Evolutionary conservation across 2,113 vertebrate genomes (phyloP).

Genomic region (Scortum barcoo): DNA sequence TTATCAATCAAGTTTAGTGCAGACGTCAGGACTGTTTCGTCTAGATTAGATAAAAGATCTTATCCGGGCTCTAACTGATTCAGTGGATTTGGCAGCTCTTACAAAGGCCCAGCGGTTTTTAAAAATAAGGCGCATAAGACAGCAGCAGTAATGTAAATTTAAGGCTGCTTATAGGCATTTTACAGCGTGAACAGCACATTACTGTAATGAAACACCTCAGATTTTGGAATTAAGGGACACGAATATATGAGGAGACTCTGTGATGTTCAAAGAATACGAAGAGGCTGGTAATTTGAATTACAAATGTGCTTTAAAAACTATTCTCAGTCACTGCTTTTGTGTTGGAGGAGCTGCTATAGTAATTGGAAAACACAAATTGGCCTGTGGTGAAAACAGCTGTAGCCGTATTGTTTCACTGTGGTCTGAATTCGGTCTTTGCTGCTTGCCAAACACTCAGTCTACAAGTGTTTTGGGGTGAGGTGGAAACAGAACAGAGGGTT

Average conservation of each 20-base stretch:
- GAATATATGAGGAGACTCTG: neutral
- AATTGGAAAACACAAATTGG: slow-evolving; percentile 16
- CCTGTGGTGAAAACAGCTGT: neutral
- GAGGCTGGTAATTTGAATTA: neutral
- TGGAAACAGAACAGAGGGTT: neutral
- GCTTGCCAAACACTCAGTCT: slow-evolving; percentile 10
- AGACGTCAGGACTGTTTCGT: neutral
- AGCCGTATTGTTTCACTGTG: slow-evolving; percentile 34
- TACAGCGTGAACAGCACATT: neutral
- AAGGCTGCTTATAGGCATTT: neutral
- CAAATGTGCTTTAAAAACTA: slow-evolving; percentile 8
- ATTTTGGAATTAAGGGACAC: neutral
- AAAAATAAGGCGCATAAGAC: neutral
- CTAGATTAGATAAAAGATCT: neutral
- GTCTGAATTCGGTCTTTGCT: slow-evolving; percentile 8
- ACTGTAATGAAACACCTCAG: neutral
- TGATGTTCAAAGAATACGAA: slow-evolving; percentile 16
- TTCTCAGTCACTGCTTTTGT: neutral
- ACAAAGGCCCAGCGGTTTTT: neutral
- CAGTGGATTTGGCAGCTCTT: neutral
- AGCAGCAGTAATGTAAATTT: neutral
- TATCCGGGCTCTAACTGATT: neutral
- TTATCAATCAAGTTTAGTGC: neutral
- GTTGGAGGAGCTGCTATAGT: slow-evolving; percentile 15
- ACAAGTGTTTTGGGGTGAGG: slow-evolving; percentile 1